A percentile compares a stretch with the other conserved stretches of the same genome.
Evolutionary conservation across 2,888 invertebrate species (phyloP).

Genomic region (Thysanoteuthis rhombus): DNA sequence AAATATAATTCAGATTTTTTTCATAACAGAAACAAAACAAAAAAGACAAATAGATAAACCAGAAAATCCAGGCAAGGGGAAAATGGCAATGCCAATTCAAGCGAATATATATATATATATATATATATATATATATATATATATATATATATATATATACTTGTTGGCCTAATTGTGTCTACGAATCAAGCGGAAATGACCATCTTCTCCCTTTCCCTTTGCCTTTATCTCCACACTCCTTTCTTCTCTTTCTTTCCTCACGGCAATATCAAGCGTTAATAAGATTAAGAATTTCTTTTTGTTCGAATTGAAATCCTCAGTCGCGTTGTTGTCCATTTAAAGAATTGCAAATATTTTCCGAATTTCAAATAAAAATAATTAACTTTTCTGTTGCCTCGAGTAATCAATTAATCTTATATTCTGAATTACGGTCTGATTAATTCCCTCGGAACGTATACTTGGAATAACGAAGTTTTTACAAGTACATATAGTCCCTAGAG

Average conservation of each 20-base stretch:
- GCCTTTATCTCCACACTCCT: background rate
- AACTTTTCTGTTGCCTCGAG: conserved; percentile 12
- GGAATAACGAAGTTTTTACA: background rate
- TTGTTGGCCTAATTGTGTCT: background rate
- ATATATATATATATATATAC: background rate
- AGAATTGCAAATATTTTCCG: background rate
- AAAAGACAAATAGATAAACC: background rate
- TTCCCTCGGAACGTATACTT: background rate
- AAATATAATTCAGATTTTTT: background rate
- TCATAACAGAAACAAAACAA: background rate
- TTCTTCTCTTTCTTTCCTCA: background rate
- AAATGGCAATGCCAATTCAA: background rate
- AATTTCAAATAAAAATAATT: background rate
- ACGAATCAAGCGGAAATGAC: background rate
- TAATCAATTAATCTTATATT: background rate
- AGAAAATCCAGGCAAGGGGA: background rate
- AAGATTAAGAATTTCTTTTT: background rate
- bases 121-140: background rate
- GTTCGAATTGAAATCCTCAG: background rate
- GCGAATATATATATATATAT: background rate
- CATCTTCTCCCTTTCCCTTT: background rate
- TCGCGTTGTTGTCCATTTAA: background rate
- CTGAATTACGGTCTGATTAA: background rate
- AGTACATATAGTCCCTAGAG: background rate
- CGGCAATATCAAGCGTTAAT: background rate